Conservation (phyloP, 2,888 invertebrate genomes). For the Pandemis corylana region DNA sequence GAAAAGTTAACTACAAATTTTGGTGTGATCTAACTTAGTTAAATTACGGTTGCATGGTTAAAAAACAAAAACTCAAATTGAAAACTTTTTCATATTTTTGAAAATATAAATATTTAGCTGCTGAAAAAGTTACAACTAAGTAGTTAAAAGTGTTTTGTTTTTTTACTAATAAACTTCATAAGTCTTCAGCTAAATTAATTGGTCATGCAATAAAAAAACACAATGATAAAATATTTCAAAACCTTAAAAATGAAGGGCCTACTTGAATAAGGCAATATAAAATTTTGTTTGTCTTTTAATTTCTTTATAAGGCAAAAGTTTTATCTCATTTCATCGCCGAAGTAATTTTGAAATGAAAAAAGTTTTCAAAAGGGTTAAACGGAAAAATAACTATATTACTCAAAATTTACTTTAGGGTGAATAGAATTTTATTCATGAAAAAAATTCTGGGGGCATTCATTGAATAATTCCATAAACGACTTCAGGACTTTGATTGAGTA, state of each 20-base stretch:
- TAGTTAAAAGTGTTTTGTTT: too few species aligned
- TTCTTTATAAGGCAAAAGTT: slow-evolving; percentile 49
- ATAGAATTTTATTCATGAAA: slow-evolving; percentile 13
- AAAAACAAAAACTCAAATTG: too few species aligned
- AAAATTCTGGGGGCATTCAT: slow-evolving; percentile 12
- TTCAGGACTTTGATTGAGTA: background rate
- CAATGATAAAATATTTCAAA: background rate
- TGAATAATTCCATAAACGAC: slow-evolving; percentile 17
- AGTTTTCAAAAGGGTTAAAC: slow-evolving; percentile 49
- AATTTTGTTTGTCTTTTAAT: slow-evolving; percentile 56
- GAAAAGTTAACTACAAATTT: too few species aligned
- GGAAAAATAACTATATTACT: slow-evolving; percentile 14
- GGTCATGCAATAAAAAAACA: background rate
- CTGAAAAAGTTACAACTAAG: too few species aligned
- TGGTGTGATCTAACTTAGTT: too few species aligned
- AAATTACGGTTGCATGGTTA: too few species aligned
- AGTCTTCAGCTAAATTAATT: background rate
- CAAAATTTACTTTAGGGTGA: slow-evolving; percentile 12
- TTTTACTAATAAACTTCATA: too few species aligned
- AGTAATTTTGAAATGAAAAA: slow-evolving; percentile 54
- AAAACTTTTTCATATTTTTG: too few species aligned
- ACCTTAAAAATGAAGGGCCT: slow-evolving; percentile 19
- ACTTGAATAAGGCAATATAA: slow-evolving; percentile 49
- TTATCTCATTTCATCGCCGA: slow-evolving; percentile 51
- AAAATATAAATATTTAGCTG: too few species aligned